Evolutionary conservation across 2,113 vertebrate genomes (phyloP), one percentile per base, ranked within the genome.

Genomic region (Tupaia tana): DNA sequence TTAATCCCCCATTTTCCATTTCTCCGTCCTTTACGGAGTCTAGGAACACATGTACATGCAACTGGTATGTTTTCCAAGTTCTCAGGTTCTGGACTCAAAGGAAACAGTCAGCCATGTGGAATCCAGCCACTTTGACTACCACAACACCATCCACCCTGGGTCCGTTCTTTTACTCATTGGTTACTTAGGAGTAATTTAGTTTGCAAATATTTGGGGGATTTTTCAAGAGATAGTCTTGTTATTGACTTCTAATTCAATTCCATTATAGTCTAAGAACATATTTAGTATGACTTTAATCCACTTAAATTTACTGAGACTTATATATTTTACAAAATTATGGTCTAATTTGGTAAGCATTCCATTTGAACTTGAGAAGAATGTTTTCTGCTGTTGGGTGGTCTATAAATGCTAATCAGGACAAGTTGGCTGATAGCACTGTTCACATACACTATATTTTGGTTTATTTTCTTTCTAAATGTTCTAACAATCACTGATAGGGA

Each of bases 301-400:
- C 54, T 81, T 79, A 80, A 66, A 84, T 54, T 52, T 43, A 80
- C 1, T 85, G 73, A 92, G 13, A 92, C n/a, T 90, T 95, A 63
- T 61, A 75, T 66, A 79, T 80, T 54, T 15, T 54, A 59, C 58
- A 70, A 56, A 22, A 27, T 94, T 43, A 70, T 70, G 31, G 13
- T 69, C 67, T 95, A 59, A 88, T 73, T 95, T 82, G 70, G 52
- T 71, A 86, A 86, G 67, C n/a, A n/a, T 87, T 85, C 58, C 73
- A 70, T 29, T 22, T 52, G 6, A 9, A 54, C 27, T 66, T 94
- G n/a, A 90, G 59, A 85, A 20, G 24, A 56, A 83, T 61, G 43
- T 59, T 59, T 71, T 83, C n/a, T n/a, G n/a, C 61, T 64, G n/a
- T 20, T 86, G 61, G 74, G 59, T 58, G 24, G n/a, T 66, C 20